Base-by-base conservation (phyloP, 1,140 invertebrate genomes). In the Microvelia longipes region DNA sequence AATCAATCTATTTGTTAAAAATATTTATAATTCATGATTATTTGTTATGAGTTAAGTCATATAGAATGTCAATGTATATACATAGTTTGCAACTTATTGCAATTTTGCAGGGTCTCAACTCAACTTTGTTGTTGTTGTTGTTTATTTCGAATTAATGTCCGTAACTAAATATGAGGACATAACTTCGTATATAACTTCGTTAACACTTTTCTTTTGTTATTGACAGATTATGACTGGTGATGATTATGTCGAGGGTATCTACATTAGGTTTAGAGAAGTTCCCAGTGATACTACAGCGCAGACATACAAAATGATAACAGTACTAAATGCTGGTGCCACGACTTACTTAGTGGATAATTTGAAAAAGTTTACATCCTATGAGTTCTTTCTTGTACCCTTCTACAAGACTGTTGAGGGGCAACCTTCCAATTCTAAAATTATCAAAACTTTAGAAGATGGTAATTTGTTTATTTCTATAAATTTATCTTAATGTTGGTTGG, bases 361-460 rank as follows among this genome's bases (percentile, higher is more conserved):
- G 25, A 85, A 87, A 68, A 92, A 93, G 74, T 93, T 86, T 75
- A 92, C 89, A 11, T 88, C 88, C 75, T 95, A 95, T 76, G 90
- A 94, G 79, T 90, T 93, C 75, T 93, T 94, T 74, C 81, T 94
- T 25, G 88, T 91, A n/a, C 91, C 92, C 63, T 94, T 90, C 80
- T 92, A 88, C 77, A 89, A 90, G 73, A 88, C 85, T 1, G 85
- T 94, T 19, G 90, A 92, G 74, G 92, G 92, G 0, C 86, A 88
- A 73, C 92, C 92, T 2, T 90, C 87, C 27, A 91, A 90, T 77
- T 87, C 88, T 0, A 85, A 86, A 75, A 77, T 86, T 13, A 84
- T 86, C 0, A 85, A 84, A 30, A 90, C 90, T 0, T 78, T 85
- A 35, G 89, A 91, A 79, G 89, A 90, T 78, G 81, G 87, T 80